phyloP scores from a whole-genome alignment of 2,797 vertebrate species.

The Coccyzus lansbergi region DNA sequence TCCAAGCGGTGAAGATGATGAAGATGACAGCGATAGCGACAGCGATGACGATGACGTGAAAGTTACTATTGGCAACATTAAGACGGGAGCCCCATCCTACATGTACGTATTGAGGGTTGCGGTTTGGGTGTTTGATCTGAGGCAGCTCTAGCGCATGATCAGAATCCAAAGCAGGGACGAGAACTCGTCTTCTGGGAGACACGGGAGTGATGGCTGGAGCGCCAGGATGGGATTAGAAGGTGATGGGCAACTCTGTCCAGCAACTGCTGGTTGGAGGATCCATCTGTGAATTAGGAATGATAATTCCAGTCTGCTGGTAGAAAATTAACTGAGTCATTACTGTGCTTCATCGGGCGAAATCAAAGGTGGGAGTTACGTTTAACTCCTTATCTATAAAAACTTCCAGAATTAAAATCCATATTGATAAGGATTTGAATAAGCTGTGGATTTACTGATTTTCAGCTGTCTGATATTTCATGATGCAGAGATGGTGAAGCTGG shows the following conservation, averaged over 20 bases:
- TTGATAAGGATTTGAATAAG: not conserved
- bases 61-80: conserved; percentile 82
- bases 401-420: not conserved
- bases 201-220: not conserved
- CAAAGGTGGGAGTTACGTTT: not conserved
- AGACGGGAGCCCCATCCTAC: conserved; percentile 70
- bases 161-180: not conserved
- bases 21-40: conserved; percentile 76
- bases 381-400: not conserved
- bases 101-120: conserved; percentile 62
- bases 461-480: not conserved
- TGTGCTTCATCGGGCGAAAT: not conserved
- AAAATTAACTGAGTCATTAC: not conserved
- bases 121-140: fast-evolving
- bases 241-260: not conserved
- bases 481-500: not conserved
- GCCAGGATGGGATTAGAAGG: not conserved
- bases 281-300: not conserved
- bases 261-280: not conserved
- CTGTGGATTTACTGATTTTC: not conserved
- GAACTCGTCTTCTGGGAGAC: not conserved
- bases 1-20: conserved; percentile 75
- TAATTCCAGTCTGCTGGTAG: not conserved
- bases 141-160: fast-evolving
- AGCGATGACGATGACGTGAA: conserved; percentile 80